phyloP scores from a whole-genome alignment of 1,140 invertebrate species.

The Heliothis virescens region DNA sequence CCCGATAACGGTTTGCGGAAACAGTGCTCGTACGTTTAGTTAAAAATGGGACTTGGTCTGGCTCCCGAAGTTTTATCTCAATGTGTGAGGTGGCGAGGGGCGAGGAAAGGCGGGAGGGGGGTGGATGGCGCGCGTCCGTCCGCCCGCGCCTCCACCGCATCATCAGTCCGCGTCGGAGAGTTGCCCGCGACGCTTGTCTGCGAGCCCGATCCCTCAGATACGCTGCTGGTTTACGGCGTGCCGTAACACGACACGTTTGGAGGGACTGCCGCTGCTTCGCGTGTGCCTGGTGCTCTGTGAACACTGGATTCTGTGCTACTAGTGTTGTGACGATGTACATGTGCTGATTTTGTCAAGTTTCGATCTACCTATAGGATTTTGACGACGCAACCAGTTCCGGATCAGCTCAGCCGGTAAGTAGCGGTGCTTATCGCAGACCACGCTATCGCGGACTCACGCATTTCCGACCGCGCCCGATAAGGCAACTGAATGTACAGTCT shows the following conservation, averaged over 20 bases:
- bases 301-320: constrained; percentile 79
- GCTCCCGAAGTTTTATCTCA: constrained; percentile 84
- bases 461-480: constrained; percentile 85
- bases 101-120: constrained; percentile 58
- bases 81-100: constrained; percentile 66
- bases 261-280: constrained; percentile 80
- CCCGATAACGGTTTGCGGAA: constrained; percentile 73
- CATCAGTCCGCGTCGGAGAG: constrained; percentile 83
- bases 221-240: constrained; percentile 85
- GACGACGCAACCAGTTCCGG: constrained; percentile 82
- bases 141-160: constrained; percentile 83
- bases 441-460: constrained; percentile 84
- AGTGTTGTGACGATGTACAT: constrained; percentile 81
- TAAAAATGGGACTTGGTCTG: constrained; percentile 81
- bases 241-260: constrained; percentile 86
- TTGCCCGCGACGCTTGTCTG: constrained; percentile 79
- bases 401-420: constrained; percentile 85
- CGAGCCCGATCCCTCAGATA: constrained; percentile 84
- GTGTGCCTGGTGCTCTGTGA: constrained; percentile 83
- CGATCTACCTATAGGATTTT: constrained; percentile 73
- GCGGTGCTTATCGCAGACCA: constrained; percentile 81
- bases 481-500: constrained; percentile 63
- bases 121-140: constrained; percentile 71
- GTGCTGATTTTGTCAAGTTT: constrained; percentile 73
- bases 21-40: constrained; percentile 67